A percentile compares a stretch with the other conserved stretches of the same genome.
Evolutionary conservation across 2,113 vertebrate genomes (phyloP).

Genomic region (Jacana jacana): DNA sequence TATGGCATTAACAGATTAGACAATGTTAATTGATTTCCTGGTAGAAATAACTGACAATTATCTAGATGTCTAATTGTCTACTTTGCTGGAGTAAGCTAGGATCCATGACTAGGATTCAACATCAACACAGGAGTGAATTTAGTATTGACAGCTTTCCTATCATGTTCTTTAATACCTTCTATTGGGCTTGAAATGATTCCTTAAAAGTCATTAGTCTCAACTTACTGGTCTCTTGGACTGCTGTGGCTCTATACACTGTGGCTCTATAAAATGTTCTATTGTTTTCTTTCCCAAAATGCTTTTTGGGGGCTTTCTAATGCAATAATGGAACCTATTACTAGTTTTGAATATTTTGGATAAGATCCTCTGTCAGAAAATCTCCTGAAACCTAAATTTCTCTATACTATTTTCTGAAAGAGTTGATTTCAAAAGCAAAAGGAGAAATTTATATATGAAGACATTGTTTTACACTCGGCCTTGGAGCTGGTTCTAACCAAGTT

Average conservation of each 20-base stretch:
- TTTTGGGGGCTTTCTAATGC: background rate
- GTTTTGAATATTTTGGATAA: background rate
- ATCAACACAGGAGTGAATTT: background rate
- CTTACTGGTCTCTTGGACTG: background rate
- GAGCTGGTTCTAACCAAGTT: background rate
- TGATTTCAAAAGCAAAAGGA: background rate
- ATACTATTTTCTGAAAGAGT: background rate
- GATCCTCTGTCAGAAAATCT: background rate
- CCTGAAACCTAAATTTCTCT: background rate
- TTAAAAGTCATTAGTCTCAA: background rate
- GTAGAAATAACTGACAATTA: background rate
- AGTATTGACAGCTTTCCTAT: background rate
- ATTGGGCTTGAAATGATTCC: background rate
- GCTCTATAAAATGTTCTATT: background rate
- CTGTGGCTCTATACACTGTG: background rate
- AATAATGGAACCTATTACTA: background rate
- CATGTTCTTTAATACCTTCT: background rate
- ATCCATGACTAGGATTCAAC: background rate
- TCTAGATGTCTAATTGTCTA: no score
- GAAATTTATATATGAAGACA: background rate
- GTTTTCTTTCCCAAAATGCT: background rate
- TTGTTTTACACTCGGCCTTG: fast-evolving
- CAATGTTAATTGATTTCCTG: background rate
- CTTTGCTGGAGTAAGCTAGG: background rate
- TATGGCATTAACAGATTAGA: background rate